Conservation (phyloP, 1,140 invertebrate species). For the Goniozus legneri region DNA sequence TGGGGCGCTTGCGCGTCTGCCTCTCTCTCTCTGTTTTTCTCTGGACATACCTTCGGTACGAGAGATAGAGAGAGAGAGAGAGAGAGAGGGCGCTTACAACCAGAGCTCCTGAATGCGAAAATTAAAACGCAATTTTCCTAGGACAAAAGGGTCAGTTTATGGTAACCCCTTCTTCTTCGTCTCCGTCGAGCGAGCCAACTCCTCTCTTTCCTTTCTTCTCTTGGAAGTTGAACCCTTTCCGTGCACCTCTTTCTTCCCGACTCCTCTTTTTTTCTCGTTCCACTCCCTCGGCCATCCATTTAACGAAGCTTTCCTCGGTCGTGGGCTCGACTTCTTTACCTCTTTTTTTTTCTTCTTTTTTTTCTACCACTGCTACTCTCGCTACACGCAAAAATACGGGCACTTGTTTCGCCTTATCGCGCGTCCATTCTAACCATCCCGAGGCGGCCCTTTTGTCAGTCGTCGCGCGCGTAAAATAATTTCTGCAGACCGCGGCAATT, state of each 20-base stretch:
- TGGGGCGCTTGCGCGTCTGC: too few relatives aligned
- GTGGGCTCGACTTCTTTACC: conserved; percentile 28
- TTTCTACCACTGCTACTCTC: conserved; percentile 9
- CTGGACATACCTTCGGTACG: conserved; percentile 36
- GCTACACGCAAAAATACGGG: too few relatives aligned
- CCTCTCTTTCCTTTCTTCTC: conserved; percentile 5
- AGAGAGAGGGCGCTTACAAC: conserved; percentile 1
- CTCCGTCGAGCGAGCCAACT: conserved; percentile 4
- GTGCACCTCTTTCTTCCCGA: not conserved
- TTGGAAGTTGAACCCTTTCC: not conserved
- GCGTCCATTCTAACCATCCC: too few relatives aligned
- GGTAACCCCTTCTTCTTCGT: conserved; percentile 28
- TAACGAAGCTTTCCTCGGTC: conserved; percentile 49
- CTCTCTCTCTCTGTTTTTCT: too few relatives aligned
- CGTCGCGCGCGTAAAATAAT: not conserved
- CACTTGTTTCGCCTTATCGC: too few relatives aligned
- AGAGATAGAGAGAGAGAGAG: not conserved
- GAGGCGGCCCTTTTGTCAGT: not conserved
- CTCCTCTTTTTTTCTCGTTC: not conserved
- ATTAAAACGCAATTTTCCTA: conserved; percentile 56
- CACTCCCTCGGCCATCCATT: conserved; percentile 32
- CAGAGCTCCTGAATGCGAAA: conserved; percentile 44
- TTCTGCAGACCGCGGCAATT: too few relatives aligned
- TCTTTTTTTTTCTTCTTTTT: conserved; percentile 11
- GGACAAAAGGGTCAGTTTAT: conserved; percentile 53